phyloP scores from a whole-genome alignment of 2,113 vertebrate species.

The Corythaeola cristata region DNA sequence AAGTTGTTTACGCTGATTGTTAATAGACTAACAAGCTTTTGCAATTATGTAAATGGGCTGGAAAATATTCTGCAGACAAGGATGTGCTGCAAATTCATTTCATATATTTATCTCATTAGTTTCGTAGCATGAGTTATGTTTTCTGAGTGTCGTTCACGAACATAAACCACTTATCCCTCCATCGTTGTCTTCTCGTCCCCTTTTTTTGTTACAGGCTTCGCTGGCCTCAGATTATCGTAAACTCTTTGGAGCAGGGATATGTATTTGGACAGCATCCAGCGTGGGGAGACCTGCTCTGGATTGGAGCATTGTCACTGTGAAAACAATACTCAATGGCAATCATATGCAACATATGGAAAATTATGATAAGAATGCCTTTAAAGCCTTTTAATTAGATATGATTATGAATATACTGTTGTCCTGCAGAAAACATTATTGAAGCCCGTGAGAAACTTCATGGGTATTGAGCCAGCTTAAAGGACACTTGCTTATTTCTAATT shows the following conservation, averaged over 20 bases:
- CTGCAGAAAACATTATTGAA: neutral
- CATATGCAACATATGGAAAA: neutral
- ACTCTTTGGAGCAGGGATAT: neutral
- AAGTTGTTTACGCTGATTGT: neutral
- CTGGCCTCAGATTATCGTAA: neutral
- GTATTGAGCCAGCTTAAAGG: neutral
- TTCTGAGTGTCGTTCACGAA: neutral
- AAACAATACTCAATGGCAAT: neutral
- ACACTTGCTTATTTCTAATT: slow-evolving; percentile 8
- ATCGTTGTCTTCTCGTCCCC: neutral
- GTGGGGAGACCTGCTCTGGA: neutral
- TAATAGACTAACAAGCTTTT: neutral
- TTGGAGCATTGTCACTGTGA: neutral
- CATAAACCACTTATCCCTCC: neutral
- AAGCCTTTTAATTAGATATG: neutral
- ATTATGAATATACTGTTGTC: neutral
- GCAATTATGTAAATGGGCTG: neutral
- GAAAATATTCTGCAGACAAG: neutral
- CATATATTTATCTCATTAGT: neutral
- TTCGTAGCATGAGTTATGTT: neutral
- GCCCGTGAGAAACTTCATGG: neutral
- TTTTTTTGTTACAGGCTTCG: neutral
- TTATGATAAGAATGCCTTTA: neutral
- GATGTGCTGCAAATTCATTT: neutral
- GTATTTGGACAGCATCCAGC: neutral